Conservation (phyloP, 2,888 invertebrate genomes). For the Chrysolina haemoptera region DNA sequence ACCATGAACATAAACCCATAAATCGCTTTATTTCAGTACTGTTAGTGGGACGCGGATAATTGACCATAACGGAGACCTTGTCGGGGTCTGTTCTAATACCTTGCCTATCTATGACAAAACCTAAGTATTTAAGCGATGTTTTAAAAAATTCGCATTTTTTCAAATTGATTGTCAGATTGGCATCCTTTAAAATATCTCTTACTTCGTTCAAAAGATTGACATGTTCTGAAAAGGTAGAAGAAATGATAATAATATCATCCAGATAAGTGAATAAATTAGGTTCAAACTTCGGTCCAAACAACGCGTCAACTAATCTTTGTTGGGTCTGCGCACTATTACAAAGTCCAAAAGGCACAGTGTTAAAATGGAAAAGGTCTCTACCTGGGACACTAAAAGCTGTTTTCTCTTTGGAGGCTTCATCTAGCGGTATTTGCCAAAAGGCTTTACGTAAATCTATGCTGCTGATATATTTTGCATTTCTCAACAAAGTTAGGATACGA, state of each 20-base stretch:
- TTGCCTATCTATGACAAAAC: background rate
- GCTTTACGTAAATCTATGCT: background rate
- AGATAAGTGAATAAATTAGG: no score
- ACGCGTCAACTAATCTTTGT: no score
- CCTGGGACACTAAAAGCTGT: background rate
- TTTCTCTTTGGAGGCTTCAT: background rate
- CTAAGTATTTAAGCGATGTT: background rate
- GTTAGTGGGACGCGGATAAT: background rate
- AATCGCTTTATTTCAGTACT: slow-evolving; percentile 7
- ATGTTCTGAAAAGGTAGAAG: background rate
- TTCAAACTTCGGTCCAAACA: no score
- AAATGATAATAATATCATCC: background rate
- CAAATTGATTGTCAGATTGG: no score
- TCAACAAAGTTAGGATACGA: background rate
- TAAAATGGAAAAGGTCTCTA: background rate
- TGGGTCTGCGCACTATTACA: no score
- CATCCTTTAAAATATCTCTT: background rate
- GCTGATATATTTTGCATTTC: background rate
- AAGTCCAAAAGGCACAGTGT: background rate
- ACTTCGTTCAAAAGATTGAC: no score
- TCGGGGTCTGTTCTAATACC: background rate
- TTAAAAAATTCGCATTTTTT: background rate
- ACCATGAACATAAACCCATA: background rate
- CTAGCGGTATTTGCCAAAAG: background rate
- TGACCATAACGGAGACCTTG: background rate